phyloP scores from a whole-genome alignment of 2,797 vertebrate genomes.

The Antennarius maculatus region DNA sequence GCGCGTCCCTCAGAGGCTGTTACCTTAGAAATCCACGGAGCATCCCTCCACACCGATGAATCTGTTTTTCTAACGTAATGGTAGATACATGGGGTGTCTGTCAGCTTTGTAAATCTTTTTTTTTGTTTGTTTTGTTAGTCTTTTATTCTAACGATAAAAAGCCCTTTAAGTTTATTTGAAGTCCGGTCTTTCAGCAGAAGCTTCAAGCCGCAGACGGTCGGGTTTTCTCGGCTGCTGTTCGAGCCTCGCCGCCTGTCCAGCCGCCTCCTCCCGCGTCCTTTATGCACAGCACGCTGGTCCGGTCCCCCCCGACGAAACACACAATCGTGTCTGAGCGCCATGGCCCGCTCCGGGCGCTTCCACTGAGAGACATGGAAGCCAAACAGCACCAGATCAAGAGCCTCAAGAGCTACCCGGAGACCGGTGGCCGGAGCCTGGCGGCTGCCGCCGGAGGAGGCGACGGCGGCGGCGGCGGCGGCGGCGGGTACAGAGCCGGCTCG shows the following conservation, averaged over 20 bases:
- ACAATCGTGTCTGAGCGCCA: slow-evolving; percentile 76
- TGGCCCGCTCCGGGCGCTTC: slow-evolving; percentile 72
- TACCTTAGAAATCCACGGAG: slow-evolving; percentile 60
- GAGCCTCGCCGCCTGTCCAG: slow-evolving; percentile 25
- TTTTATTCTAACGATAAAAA: neutral
- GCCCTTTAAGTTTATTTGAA: neutral
- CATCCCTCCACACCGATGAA: slow-evolving; percentile 57
- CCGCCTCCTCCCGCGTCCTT: slow-evolving; percentile 70
- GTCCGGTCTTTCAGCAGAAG: slow-evolving; percentile 3
- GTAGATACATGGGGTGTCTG: slow-evolving; percentile 18
- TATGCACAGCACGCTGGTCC: slow-evolving; percentile 84
- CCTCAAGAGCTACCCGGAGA: slow-evolving; percentile 83
- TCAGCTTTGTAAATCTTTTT: neutral
- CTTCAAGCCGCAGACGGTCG: slow-evolving; percentile 8
- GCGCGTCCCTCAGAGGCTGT: slow-evolving; percentile 73
- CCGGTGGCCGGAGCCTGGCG: slow-evolving; percentile 82
- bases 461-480: slow-evolving; percentile 68
- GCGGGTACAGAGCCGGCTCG: slow-evolving; percentile 63
- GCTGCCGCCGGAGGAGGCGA: slow-evolving; percentile 73
- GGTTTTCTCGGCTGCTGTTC: slow-evolving; percentile 9
- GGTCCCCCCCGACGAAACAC: slow-evolving; percentile 74
- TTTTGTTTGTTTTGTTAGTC: no score
- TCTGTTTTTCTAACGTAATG: slow-evolving; percentile 1
- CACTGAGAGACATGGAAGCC: slow-evolving; percentile 83
- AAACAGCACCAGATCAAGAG: slow-evolving; percentile 82